Base-by-base conservation (phyloP, 1,140 invertebrate genomes). In the Nautilus pompilius region DNA sequence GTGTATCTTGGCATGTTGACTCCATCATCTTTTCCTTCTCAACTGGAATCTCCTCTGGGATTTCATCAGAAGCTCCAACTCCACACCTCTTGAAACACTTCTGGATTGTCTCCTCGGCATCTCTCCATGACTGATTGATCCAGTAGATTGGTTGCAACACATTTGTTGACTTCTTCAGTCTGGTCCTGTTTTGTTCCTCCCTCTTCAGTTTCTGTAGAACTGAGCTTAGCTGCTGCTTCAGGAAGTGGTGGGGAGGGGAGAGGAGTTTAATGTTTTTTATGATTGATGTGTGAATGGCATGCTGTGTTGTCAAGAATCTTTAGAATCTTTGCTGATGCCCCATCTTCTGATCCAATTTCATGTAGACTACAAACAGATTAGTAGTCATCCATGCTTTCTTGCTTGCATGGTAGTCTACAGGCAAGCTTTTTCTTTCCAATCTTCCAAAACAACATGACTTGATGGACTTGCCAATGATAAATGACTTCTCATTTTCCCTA, bases 201-300 rank as follows among this genome's bases (percentile, higher is more conserved):
- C n/a, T n/a, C n/a, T n/a, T n/a, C n/a, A n/a, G n/a, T n/a, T n/a
- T n/a, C n/a, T n/a, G n/a, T n/a, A n/a, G n/a, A n/a, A n/a, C n/a
- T n/a, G n/a, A n/a, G n/a, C n/a, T n/a, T n/a, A n/a, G n/a, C n/a
- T n/a, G n/a, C n/a, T n/a, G n/a, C n/a, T n/a, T n/a, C n/a, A n/a
- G n/a, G n/a, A n/a, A n/a, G n/a, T 69, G 49, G 5, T 30, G 22
- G 32, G 67, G 68, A 41, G 60, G 49, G 51, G 22, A 67, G 13
- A 55, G 5, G 5, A 63, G 6, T 48, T 58, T 59, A 15, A 69
- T 51, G 28, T 59, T 58, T 20, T 33, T 48, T 28, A 57, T n/a
- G 30, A 8, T 32, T 22, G 17, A 57, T 17, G 20, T 57, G 15
- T 22, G 29, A 28, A 32, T 57, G 26, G 28, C 17, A n/a, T 17